phyloP scores from a whole-genome alignment of 2,888 invertebrate species.

The Eueremaeus valkanovi region DNA sequence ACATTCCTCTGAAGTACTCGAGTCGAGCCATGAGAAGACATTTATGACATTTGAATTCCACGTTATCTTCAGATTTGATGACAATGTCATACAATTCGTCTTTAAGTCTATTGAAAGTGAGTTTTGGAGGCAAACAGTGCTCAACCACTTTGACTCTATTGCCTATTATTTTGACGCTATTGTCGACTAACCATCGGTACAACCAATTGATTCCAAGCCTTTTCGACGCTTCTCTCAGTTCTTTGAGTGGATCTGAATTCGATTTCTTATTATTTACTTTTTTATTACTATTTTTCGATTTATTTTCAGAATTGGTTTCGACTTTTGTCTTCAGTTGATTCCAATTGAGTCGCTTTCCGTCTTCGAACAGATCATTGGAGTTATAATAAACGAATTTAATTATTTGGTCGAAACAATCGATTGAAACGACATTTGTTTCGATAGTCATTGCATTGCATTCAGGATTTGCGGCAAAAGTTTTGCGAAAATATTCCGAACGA shows the following conservation, averaged over 20 bases:
- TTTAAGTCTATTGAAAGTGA: constrained; percentile 56
- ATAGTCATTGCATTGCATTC: constrained; percentile 52
- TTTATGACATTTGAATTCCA: constrained; percentile 66
- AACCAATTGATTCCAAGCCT: constrained; percentile 51
- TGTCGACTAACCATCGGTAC: constrained; percentile 49
- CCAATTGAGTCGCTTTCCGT: constrained; percentile 51
- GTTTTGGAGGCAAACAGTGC: constrained; percentile 50
- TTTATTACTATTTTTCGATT: constrained; percentile 46
- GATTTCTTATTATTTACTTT: constrained; percentile 45
- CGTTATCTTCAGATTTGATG: constrained; percentile 57
- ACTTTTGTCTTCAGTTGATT: not conserved
- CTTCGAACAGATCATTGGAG: constrained; percentile 60
- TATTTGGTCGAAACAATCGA: constrained; percentile 68
- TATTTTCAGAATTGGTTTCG: constrained; percentile 11
- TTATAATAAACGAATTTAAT: constrained; percentile 67
- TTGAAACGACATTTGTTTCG: constrained; percentile 58
- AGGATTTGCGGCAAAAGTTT: constrained; percentile 54
- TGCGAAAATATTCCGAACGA: constrained; percentile 62
- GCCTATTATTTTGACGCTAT: constrained; percentile 48
- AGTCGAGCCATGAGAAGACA: constrained; percentile 73
- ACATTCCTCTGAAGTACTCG: constrained; percentile 83
- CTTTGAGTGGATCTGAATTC: constrained; percentile 47
- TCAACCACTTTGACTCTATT: constrained; percentile 42
- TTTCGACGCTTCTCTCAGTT: constrained; percentile 50
- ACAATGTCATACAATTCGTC: constrained; percentile 61